Base-by-base conservation (phyloP, 2,113 vertebrate genomes). In the Nyctibius bracteatus region DNA sequence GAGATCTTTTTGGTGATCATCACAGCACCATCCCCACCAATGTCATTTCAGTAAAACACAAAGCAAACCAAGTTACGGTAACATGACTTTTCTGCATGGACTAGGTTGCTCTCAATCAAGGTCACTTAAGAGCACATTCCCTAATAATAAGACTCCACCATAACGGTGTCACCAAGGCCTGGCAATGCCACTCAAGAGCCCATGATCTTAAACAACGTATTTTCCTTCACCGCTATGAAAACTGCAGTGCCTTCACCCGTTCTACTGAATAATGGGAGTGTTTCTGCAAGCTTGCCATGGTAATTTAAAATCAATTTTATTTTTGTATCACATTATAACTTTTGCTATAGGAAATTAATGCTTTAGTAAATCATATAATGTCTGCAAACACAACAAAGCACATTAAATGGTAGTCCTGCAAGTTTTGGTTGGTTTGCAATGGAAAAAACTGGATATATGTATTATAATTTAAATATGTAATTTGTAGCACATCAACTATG, bases 271-370 rank as follows among this genome's bases (percentile, higher is more conserved):
- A 95, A 92, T 81, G 67, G 59, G 27, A 95, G 30, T 59, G 77
- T 86, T 95, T 96, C 83, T 87, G 92, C 86, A 89, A 87, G 93
- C 94, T 84, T 92, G 84, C 89, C 89, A 78, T 84, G 91, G 86
- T 91, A 84, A 96, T 96, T 97, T 96, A 91, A 96, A 96, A 96
- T 96, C 95, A 92, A 96, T 95, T 95, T 95, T 91, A 86, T 67
- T 95, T 94, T 92, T 2, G 43, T 91, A 88, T 86, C 68, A 73
- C 81, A 78, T 96, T 94, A 95, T 67, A 92, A 92, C 91, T 91
- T 96, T 96, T 79, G 94, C 94, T 87, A 94, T 71, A 91, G 93
- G 94, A 97, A 96, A 95, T 96, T 86, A 96, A 91, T 24, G 43
- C 83, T 94, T 95, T 65, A 92, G 86, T 72, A 95, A 95, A 96